Conservation (phyloP, 2,888 invertebrate genomes). For the Xanthia togata region DNA sequence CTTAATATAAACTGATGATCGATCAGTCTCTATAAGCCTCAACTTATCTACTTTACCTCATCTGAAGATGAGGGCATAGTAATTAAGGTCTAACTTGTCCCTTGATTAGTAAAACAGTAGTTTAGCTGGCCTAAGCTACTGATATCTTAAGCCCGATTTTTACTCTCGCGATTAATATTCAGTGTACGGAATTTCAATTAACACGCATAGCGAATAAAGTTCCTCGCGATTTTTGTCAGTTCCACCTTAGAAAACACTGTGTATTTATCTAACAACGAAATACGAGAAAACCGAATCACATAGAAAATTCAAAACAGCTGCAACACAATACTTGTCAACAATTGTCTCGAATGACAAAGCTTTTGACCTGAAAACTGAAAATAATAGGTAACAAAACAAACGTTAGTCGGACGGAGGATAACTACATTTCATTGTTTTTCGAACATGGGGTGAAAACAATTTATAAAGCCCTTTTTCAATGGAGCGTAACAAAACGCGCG, state of each 20-base stretch:
- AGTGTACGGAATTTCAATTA: too few relatives aligned
- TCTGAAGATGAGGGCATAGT: background rate
- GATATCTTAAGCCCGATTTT: too few relatives aligned
- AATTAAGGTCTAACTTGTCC: background rate
- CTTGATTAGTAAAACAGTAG: conserved; percentile 5
- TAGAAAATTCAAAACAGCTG: conserved; percentile 44
- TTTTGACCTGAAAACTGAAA: conserved; percentile 31
- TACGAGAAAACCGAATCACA: background rate
- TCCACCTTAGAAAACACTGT: background rate
- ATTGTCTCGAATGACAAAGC: conserved; percentile 49
- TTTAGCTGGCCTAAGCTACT: too few relatives aligned
- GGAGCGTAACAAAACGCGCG: conserved; percentile 19
- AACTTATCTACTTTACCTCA: background rate
- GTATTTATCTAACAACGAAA: conserved; percentile 13
- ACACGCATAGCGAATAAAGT: too few relatives aligned
- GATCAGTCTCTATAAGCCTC: background rate
- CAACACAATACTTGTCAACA: conserved; percentile 25
- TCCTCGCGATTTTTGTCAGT: too few relatives aligned
- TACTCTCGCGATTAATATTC: too few relatives aligned
- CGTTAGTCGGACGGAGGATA: conserved; percentile 13
- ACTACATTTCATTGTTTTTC: conserved; percentile 47
- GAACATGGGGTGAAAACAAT: conserved; percentile 23
- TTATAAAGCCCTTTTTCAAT: conserved; percentile 31
- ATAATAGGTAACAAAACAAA: conserved; percentile 35
- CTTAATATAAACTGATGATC: background rate